Evolutionary conservation across 2,888 invertebrate species (phyloP), one percentile per base, ranked within the genome.

Genomic region (Erannis defoliaria): DNA sequence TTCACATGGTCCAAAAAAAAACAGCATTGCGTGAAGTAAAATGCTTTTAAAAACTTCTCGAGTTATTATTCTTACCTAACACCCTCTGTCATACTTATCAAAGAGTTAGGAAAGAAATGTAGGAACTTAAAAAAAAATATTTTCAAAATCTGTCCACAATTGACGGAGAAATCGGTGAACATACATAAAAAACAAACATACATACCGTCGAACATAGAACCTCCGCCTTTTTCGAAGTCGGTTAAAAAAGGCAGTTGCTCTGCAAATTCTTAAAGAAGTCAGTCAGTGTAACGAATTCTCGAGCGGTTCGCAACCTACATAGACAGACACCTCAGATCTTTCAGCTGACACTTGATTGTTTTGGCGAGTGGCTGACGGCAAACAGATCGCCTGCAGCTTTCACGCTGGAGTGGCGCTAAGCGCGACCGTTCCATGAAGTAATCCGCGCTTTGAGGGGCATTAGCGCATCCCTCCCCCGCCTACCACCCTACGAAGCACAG

Each of bases 401-500:
- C 78, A 83, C 84, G 82, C 76, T 71, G 78, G 78, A 84, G 82
- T 84, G 86, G 79, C 80, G 81, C 79, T 87, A 84, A 86, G 83
- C 84, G 81, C 81, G 80, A 85, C 86, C 84, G 85, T 84, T 86
- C 81, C 84, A 86, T 81, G 84, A 82, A 83, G 82, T 89, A 89
- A 89, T 89, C 89, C 88, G 80, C 81, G 81, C 84, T 82, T 76
- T 62, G 80, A 80, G 82, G 71, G 83, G 88, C 82, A 88, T 89
- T 89, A 89, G 83, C 77, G 78, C 74, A 66, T 62, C 59, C 60
- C 63, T 19, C 59, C 66, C 77, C 67, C 78, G 68, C 65, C 70
- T 59, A 67, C 53, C 76, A 62, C 64, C 64, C 68, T 76, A 67
- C 62, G 49, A 19, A 50, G 50, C 50, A 18, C 55, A 37, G 43